Conservation (phyloP, 2,113 vertebrate genomes). For the Aleadryas rufinucha region DNA sequence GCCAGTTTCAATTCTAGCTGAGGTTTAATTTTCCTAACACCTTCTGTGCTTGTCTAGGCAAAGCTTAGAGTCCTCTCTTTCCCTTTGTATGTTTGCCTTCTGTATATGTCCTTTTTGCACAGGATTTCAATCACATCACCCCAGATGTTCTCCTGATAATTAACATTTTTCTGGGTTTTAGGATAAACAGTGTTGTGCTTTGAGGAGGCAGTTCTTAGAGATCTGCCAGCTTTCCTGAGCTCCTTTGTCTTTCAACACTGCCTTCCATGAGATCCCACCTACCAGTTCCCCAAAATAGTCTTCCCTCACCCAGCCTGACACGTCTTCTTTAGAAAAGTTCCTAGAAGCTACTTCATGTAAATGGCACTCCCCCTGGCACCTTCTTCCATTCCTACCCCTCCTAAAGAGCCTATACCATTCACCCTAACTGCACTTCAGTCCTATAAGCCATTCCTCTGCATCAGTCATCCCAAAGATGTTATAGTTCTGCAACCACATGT, state of each 20-base stretch:
- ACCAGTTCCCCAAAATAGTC: background rate
- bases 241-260: background rate
- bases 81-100: background rate
- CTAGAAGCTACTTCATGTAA: background rate
- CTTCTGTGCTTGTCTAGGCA: background rate
- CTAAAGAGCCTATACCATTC: background rate
- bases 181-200: background rate
- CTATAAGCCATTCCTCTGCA: background rate
- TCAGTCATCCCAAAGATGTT: background rate
- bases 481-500: background rate
- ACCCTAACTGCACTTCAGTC: background rate
- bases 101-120: background rate
- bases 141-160: background rate
- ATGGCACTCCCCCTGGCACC: background rate
- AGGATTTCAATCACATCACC: background rate
- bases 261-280: background rate
- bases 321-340: background rate
- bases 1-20: background rate
- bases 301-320: background rate
- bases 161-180: background rate
- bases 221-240: background rate
- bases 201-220: background rate
- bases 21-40: background rate
- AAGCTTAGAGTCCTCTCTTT: background rate
- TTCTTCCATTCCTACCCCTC: background rate